Evolutionary conservation across 2,888 invertebrate genomes (phyloP), one percentile per base, ranked within the genome.

Genomic region (Phania funesta): DNA sequence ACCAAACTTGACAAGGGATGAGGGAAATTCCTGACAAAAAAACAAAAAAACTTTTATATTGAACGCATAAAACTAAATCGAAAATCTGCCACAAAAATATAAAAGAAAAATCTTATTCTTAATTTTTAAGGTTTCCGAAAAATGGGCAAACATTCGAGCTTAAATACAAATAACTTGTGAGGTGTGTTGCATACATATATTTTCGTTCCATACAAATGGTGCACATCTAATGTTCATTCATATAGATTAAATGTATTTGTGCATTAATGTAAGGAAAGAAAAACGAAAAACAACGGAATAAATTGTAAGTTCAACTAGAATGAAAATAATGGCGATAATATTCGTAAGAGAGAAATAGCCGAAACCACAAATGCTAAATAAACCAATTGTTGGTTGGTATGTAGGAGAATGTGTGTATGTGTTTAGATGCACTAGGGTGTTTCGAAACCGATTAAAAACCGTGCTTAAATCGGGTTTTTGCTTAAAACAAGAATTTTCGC

Each of bases 271-370:
- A 48, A 16, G 24, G 35, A 44, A 65, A 35, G n/a, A 35, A 35
- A 35, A 24, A n/a, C n/a, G n/a, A n/a, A n/a, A n/a, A 35, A 50
- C 50, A 20, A 20, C 46, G 46, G 46, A 64, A 64, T 46, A 64
- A 64, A 32, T 32, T 70, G 32, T 35, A 48, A 29, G 26, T 35
- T 13, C 32, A 60, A 24, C 56, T 70, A 58, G 35, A 70, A 58
- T 58, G 26, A 70, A 67, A 70, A 70, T 58, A 22, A 58, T 58
- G 24, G 38, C 35, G 58, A 58, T 48, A 71, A 71, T 71, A 54
- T 8, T 35, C 35, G 48, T 26, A 71, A 5, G 38, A 62, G 73
- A 52, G 22, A 62, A 73, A 44, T 52, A 62, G 29, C 20, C 52
- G 16, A 73, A 73, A 73, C 73, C 73, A 32, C 73, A 62, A 73